Percentiles rank a stretch among this genome's conserved stretches.
phyloP scores from a whole-genome alignment of 1,140 invertebrate genomes.

The Hycleus phaleratus region DNA sequence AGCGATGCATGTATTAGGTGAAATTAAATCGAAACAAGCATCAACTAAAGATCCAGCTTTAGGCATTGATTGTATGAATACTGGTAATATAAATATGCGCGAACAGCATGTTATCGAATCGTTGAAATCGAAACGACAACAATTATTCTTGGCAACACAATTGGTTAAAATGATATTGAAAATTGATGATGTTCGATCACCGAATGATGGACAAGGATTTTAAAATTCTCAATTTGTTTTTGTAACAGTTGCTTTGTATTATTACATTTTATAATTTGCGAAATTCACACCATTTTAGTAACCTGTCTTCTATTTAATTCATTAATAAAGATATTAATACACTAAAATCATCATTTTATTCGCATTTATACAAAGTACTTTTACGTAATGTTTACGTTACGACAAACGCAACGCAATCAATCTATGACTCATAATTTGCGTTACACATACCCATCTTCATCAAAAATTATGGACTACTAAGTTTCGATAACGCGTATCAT shows the following conservation, averaged over 20 bases:
- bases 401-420: too few species aligned
- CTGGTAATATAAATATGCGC: constrained; percentile 91
- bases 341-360: too few species aligned
- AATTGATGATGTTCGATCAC: constrained; percentile 94
- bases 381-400: too few species aligned
- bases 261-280: too few species aligned
- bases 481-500: too few species aligned
- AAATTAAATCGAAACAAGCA: constrained; percentile 81
- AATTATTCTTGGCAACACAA: constrained; percentile 93
- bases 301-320: too few species aligned
- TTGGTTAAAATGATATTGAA: constrained; percentile 99
- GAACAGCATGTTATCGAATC: constrained; percentile 95
- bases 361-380: neutral
- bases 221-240: constrained; percentile 9
- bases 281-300: too few species aligned
- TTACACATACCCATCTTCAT: too few species aligned
- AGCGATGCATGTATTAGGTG: constrained; percentile 86
- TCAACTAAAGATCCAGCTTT: constrained; percentile 77
- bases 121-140: constrained; percentile 93
- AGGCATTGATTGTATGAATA: constrained; percentile 92
- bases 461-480: too few species aligned
- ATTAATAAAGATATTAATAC: too few species aligned
- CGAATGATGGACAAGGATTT: constrained; percentile 44
- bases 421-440: too few species aligned
- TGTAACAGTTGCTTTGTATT: neutral